Percentiles rank a stretch among this genome's conserved stretches.
Conservation (phyloP, 2,113 vertebrate species). For the Aramus guarauna region DNA sequence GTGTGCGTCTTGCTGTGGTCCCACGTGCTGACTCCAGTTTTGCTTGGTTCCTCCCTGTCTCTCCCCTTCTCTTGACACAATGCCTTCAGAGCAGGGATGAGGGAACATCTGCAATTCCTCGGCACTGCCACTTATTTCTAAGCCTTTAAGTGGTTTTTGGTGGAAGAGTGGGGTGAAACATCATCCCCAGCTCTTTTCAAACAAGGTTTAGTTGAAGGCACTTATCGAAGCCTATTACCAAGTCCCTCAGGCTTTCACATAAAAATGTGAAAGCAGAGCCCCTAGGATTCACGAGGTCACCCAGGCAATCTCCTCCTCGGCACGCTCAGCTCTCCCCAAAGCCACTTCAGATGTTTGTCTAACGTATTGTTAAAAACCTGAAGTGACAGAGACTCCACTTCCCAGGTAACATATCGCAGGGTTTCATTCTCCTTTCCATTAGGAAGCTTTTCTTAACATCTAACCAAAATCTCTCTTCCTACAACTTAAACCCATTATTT, state of each 20-base stretch:
- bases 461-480: background rate
- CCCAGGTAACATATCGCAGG: background rate
- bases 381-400: background rate
- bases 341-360: background rate
- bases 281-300: background rate
- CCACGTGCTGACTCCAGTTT: background rate
- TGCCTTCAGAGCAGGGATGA: background rate
- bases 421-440: background rate
- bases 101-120: background rate
- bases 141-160: background rate
- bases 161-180: background rate
- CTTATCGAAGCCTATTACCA: background rate
- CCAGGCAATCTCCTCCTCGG: too few relatives aligned
- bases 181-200: background rate
- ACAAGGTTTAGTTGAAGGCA: background rate
- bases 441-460: background rate
- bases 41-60: fast-evolving
- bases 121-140: background rate
- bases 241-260: background rate
- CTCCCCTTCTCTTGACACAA: background rate
- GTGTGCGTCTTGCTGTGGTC: background rate
- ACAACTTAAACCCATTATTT: background rate
- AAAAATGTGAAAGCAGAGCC: background rate
- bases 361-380: background rate
- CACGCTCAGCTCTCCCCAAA: background rate